Evolutionary conservation across 2,888 invertebrate species (phyloP), one percentile per base, ranked within the genome.

Genomic region (Spialia ferax): DNA sequence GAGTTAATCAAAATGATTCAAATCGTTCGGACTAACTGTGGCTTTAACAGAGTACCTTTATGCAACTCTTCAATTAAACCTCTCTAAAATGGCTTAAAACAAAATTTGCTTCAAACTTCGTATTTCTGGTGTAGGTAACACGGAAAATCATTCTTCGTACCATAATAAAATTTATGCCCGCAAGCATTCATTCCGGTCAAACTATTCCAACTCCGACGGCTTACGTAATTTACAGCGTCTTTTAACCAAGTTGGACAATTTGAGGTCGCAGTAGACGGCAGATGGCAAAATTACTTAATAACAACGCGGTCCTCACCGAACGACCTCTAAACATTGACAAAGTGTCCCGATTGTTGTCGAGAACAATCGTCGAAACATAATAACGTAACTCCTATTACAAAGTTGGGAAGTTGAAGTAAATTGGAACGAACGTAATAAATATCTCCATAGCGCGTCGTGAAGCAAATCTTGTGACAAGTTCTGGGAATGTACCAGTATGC

Each of bases 241-340:
- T 66, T 65, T 66, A 66, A 66, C 45, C 35, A 67, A 67, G 29
- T 67, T 61, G 66, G 45, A 67, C 61, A 60, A 55, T 67, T 67
- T 67, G 61, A 60, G 66, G 66, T 60, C 60, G 38, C 26, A 38
- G 18, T 13, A 32, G 42, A 42, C 42, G 60, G 42, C 66, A 60
- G 66, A 61, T 61, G 52, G 52, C 54, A 45, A 61, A 55, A 67
- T 61, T 67, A 55, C 66, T 67, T 67, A 61, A 67, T 61, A 61
- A 64, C 56, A 22, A 61, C 66, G 61, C 22, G 57, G 13, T 54
- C 45, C 48, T 61, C 66, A 60, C 32, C 7, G 65, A 60, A 66
- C 61, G 48, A 61, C 66, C 61, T 67, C 60, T 55, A 61, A 61
- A 67, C 66, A 67, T 67, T 67, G 66, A 67, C 66, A 61, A 67